A percentile compares a stretch with the other conserved stretches of the same genome.
phyloP scores from a whole-genome alignment of 1,140 invertebrate species.

The Apis laboriosa region DNA sequence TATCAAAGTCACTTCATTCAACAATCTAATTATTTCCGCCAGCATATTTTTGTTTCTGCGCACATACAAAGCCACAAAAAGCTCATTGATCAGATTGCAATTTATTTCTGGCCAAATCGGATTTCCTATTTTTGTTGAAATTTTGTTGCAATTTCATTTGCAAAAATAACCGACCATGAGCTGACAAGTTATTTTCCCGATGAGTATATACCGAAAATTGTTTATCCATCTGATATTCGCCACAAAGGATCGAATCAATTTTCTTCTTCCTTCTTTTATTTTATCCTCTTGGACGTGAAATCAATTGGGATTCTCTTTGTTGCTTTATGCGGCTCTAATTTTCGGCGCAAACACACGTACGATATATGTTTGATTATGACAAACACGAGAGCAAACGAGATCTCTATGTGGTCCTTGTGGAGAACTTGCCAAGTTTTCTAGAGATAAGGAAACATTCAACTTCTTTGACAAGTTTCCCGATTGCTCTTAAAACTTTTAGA shows the following conservation, averaged over 20 bases:
- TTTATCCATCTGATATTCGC: too few relatives aligned
- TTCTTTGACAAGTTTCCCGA: not conserved
- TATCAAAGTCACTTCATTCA: too few relatives aligned
- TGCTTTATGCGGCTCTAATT: not conserved
- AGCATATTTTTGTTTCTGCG: not conserved
- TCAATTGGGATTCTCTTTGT: not conserved
- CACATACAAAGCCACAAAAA: too few relatives aligned
- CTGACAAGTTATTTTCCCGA: not conserved
- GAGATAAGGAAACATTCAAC: not conserved
- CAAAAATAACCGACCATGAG: not conserved
- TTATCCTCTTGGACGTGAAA: not conserved
- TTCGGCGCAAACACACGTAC: not conserved
- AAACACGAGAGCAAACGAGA: not conserved
- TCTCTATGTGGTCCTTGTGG: too few relatives aligned
- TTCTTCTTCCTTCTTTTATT: not conserved
- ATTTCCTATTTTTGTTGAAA: not conserved
- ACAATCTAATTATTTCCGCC: slow-evolving; percentile 13
- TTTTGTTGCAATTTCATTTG: not conserved
- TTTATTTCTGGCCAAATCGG: not conserved
- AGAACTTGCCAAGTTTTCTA: not conserved
- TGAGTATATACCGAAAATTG: not conserved
- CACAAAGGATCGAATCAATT: not conserved
- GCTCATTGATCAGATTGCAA: not conserved
- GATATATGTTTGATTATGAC: not conserved
- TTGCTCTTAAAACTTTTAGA: too few relatives aligned